Evolutionary conservation across 2,113 vertebrate species (phyloP).

Genomic region (Sciurus niger): DNA sequence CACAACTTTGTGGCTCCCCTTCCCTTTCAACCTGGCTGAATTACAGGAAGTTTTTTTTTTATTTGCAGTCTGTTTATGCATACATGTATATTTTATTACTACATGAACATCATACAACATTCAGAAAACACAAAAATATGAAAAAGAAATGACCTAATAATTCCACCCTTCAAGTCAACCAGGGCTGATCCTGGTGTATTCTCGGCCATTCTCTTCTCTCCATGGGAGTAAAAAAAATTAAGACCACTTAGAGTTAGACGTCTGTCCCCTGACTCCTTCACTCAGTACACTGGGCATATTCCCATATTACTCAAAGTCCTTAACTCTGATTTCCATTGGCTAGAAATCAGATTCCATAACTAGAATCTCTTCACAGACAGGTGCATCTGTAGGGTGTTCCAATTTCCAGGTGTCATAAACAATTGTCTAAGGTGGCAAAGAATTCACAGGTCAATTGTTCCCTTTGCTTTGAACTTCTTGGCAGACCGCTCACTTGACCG

Average conservation of each 20-base stretch:
- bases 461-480: constrained; percentile 96
- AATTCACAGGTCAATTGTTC: constrained; percentile 94
- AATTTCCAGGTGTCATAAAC: not conserved
- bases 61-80: not conserved
- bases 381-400: not conserved
- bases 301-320: not conserved
- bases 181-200: too few relatives aligned
- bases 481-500: constrained; percentile 96
- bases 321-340: not conserved
- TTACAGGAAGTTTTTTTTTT: not conserved
- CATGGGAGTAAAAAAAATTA: accelerated
- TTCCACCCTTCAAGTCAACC: too few relatives aligned
- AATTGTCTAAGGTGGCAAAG: not conserved
- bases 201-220: too few relatives aligned
- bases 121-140: not conserved
- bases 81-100: not conserved
- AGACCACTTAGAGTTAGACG: not conserved
- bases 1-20: too few relatives aligned
- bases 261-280: not conserved
- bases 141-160: not conserved
- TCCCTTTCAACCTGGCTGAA: too few relatives aligned
- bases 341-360: not conserved
- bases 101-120: not conserved
- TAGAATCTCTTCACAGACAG: not conserved
- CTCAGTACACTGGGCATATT: not conserved